Conservation (phyloP, 1,140 invertebrate genomes). For the Drosophila tani region DNA sequence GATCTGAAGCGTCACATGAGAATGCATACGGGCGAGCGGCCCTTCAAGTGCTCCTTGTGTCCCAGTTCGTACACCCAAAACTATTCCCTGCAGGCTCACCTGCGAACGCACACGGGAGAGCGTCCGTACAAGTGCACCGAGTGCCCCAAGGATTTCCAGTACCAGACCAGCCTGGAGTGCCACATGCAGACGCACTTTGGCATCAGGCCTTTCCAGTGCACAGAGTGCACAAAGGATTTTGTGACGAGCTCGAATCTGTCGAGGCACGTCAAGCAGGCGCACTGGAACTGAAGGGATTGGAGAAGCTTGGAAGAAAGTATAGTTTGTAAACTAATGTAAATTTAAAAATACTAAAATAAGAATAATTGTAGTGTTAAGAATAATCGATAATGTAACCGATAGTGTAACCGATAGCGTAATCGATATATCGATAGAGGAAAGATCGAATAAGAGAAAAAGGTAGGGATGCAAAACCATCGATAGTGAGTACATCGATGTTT, state of each 20-base stretch:
- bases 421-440: no score
- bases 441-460: no score
- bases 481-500: no score
- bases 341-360: no score
- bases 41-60: constrained; percentile 2
- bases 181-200: constrained; percentile 11
- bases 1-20: constrained; percentile 11
- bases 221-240: background rate
- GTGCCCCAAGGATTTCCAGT: constrained; percentile 6
- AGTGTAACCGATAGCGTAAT: no score
- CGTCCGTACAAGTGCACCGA: constrained; percentile 1
- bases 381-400: no score
- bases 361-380: no score
- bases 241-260: constrained; percentile 4
- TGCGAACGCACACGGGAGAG: background rate
- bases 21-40: constrained; percentile 6
- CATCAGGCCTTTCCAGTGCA: constrained; percentile 1
- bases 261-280: background rate
- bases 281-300: background rate
- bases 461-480: no score
- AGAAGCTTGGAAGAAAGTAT: no score
- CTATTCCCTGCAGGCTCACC: constrained; percentile 5
- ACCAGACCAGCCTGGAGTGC: constrained; percentile 1
- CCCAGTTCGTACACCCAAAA: constrained; percentile 5
- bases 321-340: no score